Percentiles rank a stretch among this genome's conserved stretches.
These are phyloP conservation scores for Carassius gibelio DNA, from an alignment of 2,113 vertebrate genomes.

Conservation along the genomic window DNA sequence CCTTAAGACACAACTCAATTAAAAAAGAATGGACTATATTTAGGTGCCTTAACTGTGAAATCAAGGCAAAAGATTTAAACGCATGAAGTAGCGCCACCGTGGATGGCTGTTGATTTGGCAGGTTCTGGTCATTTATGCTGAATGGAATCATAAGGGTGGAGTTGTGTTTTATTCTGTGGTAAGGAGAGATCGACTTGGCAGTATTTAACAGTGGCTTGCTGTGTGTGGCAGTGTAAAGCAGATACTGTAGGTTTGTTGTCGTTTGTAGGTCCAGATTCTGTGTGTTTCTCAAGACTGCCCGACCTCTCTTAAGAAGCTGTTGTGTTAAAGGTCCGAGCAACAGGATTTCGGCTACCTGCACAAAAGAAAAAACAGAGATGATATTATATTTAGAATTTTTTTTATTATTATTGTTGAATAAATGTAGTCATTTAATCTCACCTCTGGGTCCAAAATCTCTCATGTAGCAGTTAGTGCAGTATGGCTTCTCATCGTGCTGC, in stretches of 20 bases:
- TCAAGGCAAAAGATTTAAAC: neutral
- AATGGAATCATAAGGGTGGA: neutral
- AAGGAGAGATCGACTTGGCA: neutral
- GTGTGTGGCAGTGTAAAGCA: neutral
- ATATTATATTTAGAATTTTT: neutral
- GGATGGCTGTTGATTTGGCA: neutral
- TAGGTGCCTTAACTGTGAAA: neutral
- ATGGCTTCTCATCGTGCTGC: conserved; percentile 83
- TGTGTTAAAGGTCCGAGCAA: conserved; percentile 39
- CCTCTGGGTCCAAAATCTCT: conserved; percentile 80
- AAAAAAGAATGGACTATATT: neutral
- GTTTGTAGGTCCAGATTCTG: conserved; percentile 1
- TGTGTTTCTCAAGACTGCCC: neutral
- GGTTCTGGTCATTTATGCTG: neutral
- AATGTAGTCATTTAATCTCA: conserved; percentile 50
- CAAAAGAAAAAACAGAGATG: neutral
- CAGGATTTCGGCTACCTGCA: conserved; percentile 32
- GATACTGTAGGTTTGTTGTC: neutral
- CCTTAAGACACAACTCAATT: neutral
- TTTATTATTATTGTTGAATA: neutral
- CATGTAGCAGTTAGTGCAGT: conserved; percentile 79
- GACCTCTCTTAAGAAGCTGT: conserved; percentile 39
- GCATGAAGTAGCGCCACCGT: neutral
- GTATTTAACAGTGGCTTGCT: neutral
- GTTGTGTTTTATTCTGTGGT: conserved; percentile 9